Conservation (phyloP, 2,888 invertebrate genomes). For the Lordiphosa fenestrarum region DNA sequence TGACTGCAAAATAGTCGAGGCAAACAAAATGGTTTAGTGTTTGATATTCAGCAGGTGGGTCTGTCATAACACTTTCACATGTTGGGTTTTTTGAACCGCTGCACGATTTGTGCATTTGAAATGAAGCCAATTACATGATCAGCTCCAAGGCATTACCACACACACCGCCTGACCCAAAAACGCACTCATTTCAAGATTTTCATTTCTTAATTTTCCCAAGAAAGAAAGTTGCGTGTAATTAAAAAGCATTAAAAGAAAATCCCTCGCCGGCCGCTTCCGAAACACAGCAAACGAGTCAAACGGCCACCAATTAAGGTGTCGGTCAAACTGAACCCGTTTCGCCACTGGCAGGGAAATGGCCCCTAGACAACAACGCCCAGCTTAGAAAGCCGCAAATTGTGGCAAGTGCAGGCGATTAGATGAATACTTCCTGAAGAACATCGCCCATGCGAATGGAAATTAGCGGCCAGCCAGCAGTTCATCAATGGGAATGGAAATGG, state of each 20-base stretch:
- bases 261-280: constrained; percentile 30
- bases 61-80: constrained; percentile 59
- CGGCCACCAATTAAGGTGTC: constrained; percentile 63
- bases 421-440: constrained; percentile 37
- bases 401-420: constrained; percentile 37
- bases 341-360: constrained; percentile 10
- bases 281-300: constrained; percentile 61
- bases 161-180: too few relatives aligned
- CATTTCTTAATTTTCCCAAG: constrained; percentile 16
- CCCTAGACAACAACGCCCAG: constrained; percentile 6
- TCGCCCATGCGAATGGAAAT: constrained; percentile 41
- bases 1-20: constrained; percentile 75
- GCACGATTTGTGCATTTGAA: constrained; percentile 43
- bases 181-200: background rate
- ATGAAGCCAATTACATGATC: too few relatives aligned
- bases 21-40: constrained; percentile 34
- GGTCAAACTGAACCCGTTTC: constrained; percentile 64
- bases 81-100: constrained; percentile 42
- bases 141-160: too few relatives aligned
- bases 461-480: constrained; percentile 22
- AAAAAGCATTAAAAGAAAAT: constrained; percentile 19
- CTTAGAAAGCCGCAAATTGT: constrained; percentile 5
- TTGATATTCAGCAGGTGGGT: constrained; percentile 21
- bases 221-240: constrained; percentile 60
- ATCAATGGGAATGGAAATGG: constrained; percentile 28